Base-by-base conservation (phyloP, 2,797 vertebrate species). In the Macroramphosus scolopax region DNA sequence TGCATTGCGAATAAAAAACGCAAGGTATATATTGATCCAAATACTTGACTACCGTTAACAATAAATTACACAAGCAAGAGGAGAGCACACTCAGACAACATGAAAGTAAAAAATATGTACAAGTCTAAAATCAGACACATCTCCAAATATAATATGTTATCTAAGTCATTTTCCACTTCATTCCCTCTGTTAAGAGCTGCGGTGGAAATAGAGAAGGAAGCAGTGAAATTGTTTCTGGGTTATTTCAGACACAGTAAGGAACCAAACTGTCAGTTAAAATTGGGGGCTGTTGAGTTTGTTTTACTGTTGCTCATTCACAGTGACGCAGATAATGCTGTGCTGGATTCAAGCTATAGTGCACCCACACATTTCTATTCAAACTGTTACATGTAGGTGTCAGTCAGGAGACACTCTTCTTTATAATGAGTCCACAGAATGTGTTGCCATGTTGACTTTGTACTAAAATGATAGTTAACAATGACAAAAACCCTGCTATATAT, bases 1-100 rank as follows among this genome's bases (percentile, higher is more conserved):
- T 55, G 13, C 42, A 64, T 48, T 66, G 56, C 54, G 72, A 68
- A 30, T 17, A 50, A 47, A 46, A 17, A 8, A 35, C 15, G 17
- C 31, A 31, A 33, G 17, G 20, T 16, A 38, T 8, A 40, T 10
- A 25, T 5, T 2, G 9, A 36, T 35, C 6, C 17, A 4, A 15
- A n/a, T n/a, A n/a, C n/a, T 18, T 28, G 26, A 29, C 29, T 7
- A 43, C n/a, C 10, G n/a, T n/a, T n/a, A n/a, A n/a, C n/a, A n/a
- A n/a, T n/a, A n/a, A n/a, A n/a, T n/a, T n/a, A n/a, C n/a, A n/a
- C n/a, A n/a, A n/a, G n/a, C n/a, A n/a, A n/a, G n/a, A n/a, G n/a
- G n/a, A 35, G 18, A 7, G 20, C 25, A 54, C 17, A 36, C n/a
- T n/a, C 9, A 16, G 9, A 35, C 18, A 34, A 41, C 15, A 38